phyloP scores from a whole-genome alignment of 1,140 invertebrate genomes.

The Geopemphigus sp. region DNA sequence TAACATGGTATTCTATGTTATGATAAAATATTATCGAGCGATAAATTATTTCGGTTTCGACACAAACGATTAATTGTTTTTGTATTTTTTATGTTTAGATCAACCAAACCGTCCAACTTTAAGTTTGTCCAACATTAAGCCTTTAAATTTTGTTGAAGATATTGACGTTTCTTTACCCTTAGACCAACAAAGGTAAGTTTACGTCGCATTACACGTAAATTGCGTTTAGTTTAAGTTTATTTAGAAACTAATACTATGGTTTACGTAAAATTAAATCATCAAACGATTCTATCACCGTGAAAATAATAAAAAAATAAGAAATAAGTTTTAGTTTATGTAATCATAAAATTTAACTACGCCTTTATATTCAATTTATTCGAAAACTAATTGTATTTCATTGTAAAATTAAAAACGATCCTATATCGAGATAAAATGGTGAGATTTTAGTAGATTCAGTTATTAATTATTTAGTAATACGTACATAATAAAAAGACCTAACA shows the following conservation, averaged over 20 bases:
- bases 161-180: constrained; percentile 25
- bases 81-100: constrained; percentile 40
- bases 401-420: neutral
- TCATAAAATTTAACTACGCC: neutral
- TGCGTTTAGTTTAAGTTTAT: neutral
- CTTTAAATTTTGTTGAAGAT: constrained; percentile 38
- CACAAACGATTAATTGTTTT: neutral
- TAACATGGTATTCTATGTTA: too few relatives aligned
- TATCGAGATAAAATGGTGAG: neutral
- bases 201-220: neutral
- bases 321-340: too few relatives aligned
- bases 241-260: too few relatives aligned
- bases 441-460: neutral
- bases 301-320: too few relatives aligned
- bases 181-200: constrained; percentile 36
- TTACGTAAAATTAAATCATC: too few relatives aligned
- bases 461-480: neutral
- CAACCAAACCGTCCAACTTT: constrained; percentile 40
- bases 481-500: too few relatives aligned
- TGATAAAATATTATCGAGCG: too few relatives aligned
- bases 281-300: too few relatives aligned
- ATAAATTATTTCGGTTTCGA: too few relatives aligned
- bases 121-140: constrained; percentile 39
- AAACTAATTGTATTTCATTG: neutral
- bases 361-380: neutral